A percentile compares a stretch with the other conserved stretches of the same genome.
phyloP scores from a whole-genome alignment of 1,140 invertebrate genomes.

The Pseudomyrmex pallidus region DNA sequence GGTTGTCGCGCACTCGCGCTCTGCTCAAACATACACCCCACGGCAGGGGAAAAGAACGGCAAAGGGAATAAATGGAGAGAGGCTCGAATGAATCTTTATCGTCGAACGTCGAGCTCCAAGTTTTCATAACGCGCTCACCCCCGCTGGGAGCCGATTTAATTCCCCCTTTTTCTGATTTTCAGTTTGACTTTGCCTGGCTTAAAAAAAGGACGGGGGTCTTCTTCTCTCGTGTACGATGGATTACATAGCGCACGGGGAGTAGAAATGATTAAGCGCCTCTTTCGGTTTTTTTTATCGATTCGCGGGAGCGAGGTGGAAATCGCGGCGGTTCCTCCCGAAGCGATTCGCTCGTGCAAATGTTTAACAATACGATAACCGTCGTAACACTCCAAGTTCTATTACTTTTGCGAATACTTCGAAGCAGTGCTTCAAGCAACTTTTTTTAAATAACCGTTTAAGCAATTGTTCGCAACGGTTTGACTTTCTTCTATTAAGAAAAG shows the following conservation, averaged over 20 bases:
- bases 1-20: constrained; percentile 56
- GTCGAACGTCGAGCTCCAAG: constrained; percentile 60
- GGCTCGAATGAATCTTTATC: constrained; percentile 71
- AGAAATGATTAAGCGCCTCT: constrained; percentile 39
- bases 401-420: background rate
- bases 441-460: background rate
- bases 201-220: background rate
- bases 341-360: background rate
- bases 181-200: constrained; percentile 53
- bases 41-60: constrained; percentile 20
- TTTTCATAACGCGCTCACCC: constrained; percentile 67
- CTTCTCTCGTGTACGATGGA: constrained; percentile 39
- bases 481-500: background rate
- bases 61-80: constrained; percentile 60
- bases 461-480: background rate
- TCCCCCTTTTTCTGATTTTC: constrained; percentile 63
- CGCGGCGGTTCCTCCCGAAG: constrained; percentile 6
- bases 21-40: constrained; percentile 63
- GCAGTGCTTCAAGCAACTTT: background rate
- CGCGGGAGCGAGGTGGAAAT: constrained; percentile 22
- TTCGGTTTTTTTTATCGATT: constrained; percentile 46
- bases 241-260: constrained; percentile 33
- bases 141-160: constrained; percentile 67
- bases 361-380: background rate
- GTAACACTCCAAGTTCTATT: background rate